Percentiles rank a stretch among this genome's conserved stretches.
These are phyloP conservation scores for Clanis bilineata DNA, from an alignment of 2,888 invertebrate genomes.

Conservation along the genomic window DNA sequence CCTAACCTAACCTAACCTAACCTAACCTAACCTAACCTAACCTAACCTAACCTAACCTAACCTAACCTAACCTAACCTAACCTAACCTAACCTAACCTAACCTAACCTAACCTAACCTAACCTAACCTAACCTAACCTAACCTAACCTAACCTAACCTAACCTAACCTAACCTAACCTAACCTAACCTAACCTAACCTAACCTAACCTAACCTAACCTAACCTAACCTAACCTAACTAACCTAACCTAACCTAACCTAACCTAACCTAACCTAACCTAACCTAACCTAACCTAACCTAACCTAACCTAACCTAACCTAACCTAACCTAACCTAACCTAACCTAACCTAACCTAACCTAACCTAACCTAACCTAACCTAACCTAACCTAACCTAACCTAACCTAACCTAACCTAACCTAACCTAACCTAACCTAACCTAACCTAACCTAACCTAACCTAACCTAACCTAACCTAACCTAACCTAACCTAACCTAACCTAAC, in stretches of 20 bases:
- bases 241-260: slow-evolving; percentile 24
- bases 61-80: slow-evolving; percentile 31
- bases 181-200: slow-evolving; percentile 23
- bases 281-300: slow-evolving; percentile 23
- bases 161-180: slow-evolving; percentile 25
- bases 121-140: slow-evolving; percentile 29
- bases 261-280: slow-evolving; percentile 23
- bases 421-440: slow-evolving; percentile 20
- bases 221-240: slow-evolving; percentile 25
- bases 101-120: slow-evolving; percentile 27
- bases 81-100: slow-evolving; percentile 29
- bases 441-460: slow-evolving; percentile 17
- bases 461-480: slow-evolving; percentile 6
- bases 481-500: slow-evolving; percentile 19
- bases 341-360: slow-evolving; percentile 21
- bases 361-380: slow-evolving; percentile 22
- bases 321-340: slow-evolving; percentile 22
- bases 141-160: slow-evolving; percentile 26
- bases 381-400: slow-evolving; percentile 23
- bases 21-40: slow-evolving; percentile 29
- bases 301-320: slow-evolving; percentile 22
- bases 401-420: slow-evolving; percentile 25
- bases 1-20: slow-evolving; percentile 32
- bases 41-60: slow-evolving; percentile 31
- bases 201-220: slow-evolving; percentile 23